Evolutionary conservation across 35 echinoderm and acorn worm genomes (phyloP), one percentile per base, ranked within the genome.

Genomic region (Ptychodera flava): DNA sequence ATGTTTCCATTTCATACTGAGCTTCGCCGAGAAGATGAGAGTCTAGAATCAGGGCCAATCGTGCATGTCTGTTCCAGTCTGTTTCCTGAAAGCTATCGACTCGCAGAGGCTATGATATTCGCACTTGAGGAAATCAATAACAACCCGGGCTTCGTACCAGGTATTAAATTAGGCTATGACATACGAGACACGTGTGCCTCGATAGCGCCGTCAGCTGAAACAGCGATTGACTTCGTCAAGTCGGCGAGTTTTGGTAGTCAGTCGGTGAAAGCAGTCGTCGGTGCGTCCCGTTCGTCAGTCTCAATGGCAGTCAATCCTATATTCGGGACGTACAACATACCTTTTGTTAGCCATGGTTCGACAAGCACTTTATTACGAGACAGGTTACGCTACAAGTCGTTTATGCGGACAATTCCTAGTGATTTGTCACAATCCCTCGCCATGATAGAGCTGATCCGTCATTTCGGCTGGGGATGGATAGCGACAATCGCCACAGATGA

Each of bases 401-500:
- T 94, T 77, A 88, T 94, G 35, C 81, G 92, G 37, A 94, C 89
- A 15, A 85, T 94, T 35, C 89, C 92, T 38, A 85, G 85, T 45
- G 92, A 94, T 36, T 80, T 78, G 27, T 90, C 85, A 36, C 88
- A 94, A 38, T 85, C 92, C 76, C 33, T 86, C 33, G 85, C 86
- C 36, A 82, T 94, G 22, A 81, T 89, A 30, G 85, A 94, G 34
- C 82, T 94, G 27, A 86, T 90, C 34, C 75, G 32, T 0, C 80
- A 86, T 36, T 90, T 86, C 16, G 85, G 87, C 29, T 94, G 92
- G 92, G 82, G 90, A 82, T 94, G 92, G 92, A 85, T 94, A 0
- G 92, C 84, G 76, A 78, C 90, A 33, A 83, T 94, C 33, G 92
- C 85, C 2, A 78, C 90, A 36, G 92, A 94, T 37, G 90, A 94